Evolutionary conservation across 2,113 vertebrate genomes (phyloP).

Genomic region (Callipepla squamata): DNA sequence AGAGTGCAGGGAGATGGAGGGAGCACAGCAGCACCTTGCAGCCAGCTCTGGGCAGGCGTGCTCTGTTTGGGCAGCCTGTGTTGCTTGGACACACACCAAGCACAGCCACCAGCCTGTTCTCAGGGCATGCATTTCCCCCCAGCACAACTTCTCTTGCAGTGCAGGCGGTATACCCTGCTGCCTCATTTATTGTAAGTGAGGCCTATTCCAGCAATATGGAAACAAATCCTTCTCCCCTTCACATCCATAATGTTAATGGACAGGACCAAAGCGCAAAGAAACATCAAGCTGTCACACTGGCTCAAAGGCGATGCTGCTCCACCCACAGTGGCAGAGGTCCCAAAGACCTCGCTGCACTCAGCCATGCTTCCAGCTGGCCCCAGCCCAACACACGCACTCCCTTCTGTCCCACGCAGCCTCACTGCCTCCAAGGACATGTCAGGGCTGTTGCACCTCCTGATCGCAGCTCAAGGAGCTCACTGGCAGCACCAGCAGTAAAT

Average conservation of each 20-base stretch:
- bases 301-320: neutral
- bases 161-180: neutral
- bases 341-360: neutral
- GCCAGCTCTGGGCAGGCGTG: neutral
- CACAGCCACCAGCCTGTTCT: neutral
- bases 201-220: neutral
- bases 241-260: fast-evolving
- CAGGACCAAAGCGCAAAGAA: neutral
- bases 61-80: neutral
- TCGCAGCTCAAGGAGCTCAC: neutral
- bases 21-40: neutral
- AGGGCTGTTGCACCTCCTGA: neutral
- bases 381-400: fast-evolving
- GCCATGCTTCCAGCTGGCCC: neutral
- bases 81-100: neutral
- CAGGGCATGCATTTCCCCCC: neutral
- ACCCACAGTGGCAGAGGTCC: neutral
- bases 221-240: neutral
- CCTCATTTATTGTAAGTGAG: neutral
- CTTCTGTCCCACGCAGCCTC: neutral
- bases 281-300: neutral
- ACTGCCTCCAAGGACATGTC: fast-evolving
- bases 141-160: neutral
- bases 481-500: too few relatives aligned
- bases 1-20: neutral